These are phyloP conservation scores for Lepidurus couesii DNA, from an alignment of 1,140 invertebrate genomes.

Conservation along the genomic window DNA sequence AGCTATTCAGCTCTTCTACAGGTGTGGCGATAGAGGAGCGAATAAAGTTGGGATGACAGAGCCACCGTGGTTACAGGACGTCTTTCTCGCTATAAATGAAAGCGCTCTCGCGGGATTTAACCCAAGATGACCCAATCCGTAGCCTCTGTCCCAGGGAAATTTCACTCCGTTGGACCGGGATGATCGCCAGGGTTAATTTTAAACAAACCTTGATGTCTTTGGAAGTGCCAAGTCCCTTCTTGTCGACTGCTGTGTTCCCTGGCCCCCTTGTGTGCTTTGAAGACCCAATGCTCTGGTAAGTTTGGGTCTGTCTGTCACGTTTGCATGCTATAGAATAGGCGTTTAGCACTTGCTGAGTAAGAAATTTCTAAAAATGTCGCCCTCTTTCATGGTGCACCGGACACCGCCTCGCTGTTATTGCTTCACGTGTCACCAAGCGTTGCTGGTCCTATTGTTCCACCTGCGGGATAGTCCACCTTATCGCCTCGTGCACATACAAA, in stretches of 20 bases:
- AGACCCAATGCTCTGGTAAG: slow-evolving; percentile 4
- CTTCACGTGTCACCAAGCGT: background rate
- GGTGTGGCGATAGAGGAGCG: no score
- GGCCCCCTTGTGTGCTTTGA: background rate
- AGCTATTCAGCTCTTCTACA: no score
- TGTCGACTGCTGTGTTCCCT: background rate
- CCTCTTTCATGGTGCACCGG: background rate
- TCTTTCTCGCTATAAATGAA: no score
- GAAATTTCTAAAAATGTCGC: slow-evolving; percentile 15
- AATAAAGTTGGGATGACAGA: no score
- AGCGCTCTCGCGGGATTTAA: background rate
- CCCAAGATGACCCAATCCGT: background rate
- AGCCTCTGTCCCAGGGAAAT: background rate
- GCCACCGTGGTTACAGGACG: no score
- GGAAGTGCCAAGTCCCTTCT: slow-evolving; percentile 15
- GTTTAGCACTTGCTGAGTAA: slow-evolving; percentile 21
- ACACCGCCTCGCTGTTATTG: background rate
- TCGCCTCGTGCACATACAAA: background rate
- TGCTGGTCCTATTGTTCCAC: background rate
- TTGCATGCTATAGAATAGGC: slow-evolving; percentile 3
- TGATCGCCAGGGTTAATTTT: slow-evolving; percentile 22
- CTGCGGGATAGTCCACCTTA: background rate
- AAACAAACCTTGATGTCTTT: slow-evolving; percentile 6
- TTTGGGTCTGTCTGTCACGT: background rate
- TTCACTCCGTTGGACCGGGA: background rate